A percentile compares a stretch with the other conserved stretches of the same genome.
phyloP scores from a whole-genome alignment of 2,888 invertebrate species.

The Tridacna crocea region DNA sequence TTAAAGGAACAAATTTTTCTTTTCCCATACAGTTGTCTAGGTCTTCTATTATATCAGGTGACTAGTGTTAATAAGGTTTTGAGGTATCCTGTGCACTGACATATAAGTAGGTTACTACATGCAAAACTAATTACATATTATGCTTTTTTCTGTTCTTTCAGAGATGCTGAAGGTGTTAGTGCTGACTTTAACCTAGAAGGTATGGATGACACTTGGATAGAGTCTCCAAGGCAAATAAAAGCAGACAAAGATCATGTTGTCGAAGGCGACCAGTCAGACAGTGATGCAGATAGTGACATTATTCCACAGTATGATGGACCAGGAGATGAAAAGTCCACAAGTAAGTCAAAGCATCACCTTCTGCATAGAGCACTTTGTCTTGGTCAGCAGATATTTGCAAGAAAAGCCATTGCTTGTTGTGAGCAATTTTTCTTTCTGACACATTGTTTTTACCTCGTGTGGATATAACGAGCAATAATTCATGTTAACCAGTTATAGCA shows the following conservation, averaged over 20 bases:
- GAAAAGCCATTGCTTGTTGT: background rate
- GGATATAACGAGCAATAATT: background rate
- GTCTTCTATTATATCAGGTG: too few relatives aligned
- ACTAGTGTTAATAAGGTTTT: too few relatives aligned
- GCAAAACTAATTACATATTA: too few relatives aligned
- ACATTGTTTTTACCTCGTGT: background rate
- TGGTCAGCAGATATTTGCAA: background rate
- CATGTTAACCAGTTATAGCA: too few relatives aligned
- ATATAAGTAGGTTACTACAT: too few relatives aligned
- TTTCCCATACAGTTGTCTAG: too few relatives aligned
- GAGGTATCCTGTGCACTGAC: too few relatives aligned
- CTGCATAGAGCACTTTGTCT: background rate
- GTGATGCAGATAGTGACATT: conserved; percentile 62
- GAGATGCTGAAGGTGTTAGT: background rate
- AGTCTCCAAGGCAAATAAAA: conserved; percentile 62
- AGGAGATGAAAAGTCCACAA: conserved; percentile 72
- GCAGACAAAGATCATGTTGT: background rate
- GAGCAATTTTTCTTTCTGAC: background rate
- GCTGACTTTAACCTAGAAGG: conserved; percentile 66
- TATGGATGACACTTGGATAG: conserved; percentile 76
- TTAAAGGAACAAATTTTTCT: too few relatives aligned
- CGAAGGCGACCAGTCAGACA: conserved; percentile 47
- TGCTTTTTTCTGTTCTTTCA: background rate
- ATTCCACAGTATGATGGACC: conserved; percentile 82
- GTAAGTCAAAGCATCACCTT: conserved; percentile 34